Evolutionary conservation across 2,888 invertebrate genomes (phyloP), one percentile per base, ranked within the genome.

Genomic region (Tetranychus truncatus): DNA sequence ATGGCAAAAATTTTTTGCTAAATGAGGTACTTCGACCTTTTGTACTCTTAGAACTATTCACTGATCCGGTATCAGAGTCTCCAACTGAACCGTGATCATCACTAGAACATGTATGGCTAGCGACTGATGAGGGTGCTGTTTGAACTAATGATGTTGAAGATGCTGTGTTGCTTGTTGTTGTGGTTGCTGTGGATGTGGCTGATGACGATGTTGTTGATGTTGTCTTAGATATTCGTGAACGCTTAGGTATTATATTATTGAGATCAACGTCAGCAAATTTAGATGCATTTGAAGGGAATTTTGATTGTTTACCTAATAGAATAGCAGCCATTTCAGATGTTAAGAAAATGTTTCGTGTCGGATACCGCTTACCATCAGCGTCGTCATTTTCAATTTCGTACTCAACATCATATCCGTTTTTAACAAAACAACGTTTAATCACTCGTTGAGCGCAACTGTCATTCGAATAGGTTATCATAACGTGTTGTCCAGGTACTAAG

Each of bases 201-300:
- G 55, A 55, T 55, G 55, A 55, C 15, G 55, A 55, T 9, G 55
- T 46, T 46, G 15, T 46, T 46, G 46, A 15, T 46, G 24, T 34
- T 34, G 5, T 34, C 34, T 55, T 55, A 15, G 55, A 15, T 55
- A 55, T 34, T 1, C 44, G 72, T 71, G 76, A 55, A 46, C 73
- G 76, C 55, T 73, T 76, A 15, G 69, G 45, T 21, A 77, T 76
- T 65, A 77, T 77, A 72, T 77, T 77, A 24, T 77, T 76, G 21
- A 77, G 67, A 55, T 77, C 77, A 24, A 77, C 77, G 45, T 76
- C 77, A 18, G 76, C 77, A 76, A 77, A 77, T 69, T 74, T 74
- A n/a, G 75, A 72, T 44, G 44, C 72, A 45, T 69, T 74, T 45
- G 34, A 8, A 21, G 75, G 75, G 8, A 45, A 21, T 66, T 74